phyloP scores from a whole-genome alignment of 1,140 invertebrate genomes.

The Hirudo medicinalis region DNA sequence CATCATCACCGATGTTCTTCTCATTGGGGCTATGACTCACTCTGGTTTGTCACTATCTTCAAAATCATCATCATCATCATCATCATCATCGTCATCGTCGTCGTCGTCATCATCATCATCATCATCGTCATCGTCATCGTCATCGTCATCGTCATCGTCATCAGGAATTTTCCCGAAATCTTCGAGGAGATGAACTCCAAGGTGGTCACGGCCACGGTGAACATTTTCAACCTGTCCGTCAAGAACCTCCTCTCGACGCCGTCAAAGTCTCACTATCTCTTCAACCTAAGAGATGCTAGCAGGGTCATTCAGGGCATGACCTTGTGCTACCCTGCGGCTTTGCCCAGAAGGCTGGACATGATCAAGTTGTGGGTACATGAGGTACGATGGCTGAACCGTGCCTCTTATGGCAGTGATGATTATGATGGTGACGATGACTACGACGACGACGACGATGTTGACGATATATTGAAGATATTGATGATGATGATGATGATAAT shows the following conservation, averaged over 20 bases:
- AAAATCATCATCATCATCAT: not conserved
- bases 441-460: too few relatives aligned
- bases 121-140: slow-evolving; percentile 28
- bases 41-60: slow-evolving; percentile 45
- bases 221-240: slow-evolving; percentile 71
- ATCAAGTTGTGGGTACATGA: slow-evolving; percentile 89
- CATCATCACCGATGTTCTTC: slow-evolving; percentile 73
- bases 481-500: too few relatives aligned
- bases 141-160: slow-evolving; percentile 51
- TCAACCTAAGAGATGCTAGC: slow-evolving; percentile 81
- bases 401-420: not conserved
- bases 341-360: slow-evolving; percentile 69
- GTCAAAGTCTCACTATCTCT: slow-evolving; percentile 81
- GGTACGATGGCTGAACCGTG: slow-evolving; percentile 43
- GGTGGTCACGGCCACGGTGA: slow-evolving; percentile 68
- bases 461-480: too few relatives aligned
- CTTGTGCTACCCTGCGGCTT: slow-evolving; percentile 78
- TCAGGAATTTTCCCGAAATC: slow-evolving; percentile 79
- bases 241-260: slow-evolving; percentile 73
- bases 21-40: slow-evolving; percentile 76
- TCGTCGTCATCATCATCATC: not conserved
- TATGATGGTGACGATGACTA: not conserved
- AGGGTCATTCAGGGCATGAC: slow-evolving; percentile 77
- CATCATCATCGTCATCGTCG: not conserved
- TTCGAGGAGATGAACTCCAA: slow-evolving; percentile 84